Evolutionary conservation across 2,797 vertebrate species (phyloP).

Genomic region (Cossypha caffra): DNA sequence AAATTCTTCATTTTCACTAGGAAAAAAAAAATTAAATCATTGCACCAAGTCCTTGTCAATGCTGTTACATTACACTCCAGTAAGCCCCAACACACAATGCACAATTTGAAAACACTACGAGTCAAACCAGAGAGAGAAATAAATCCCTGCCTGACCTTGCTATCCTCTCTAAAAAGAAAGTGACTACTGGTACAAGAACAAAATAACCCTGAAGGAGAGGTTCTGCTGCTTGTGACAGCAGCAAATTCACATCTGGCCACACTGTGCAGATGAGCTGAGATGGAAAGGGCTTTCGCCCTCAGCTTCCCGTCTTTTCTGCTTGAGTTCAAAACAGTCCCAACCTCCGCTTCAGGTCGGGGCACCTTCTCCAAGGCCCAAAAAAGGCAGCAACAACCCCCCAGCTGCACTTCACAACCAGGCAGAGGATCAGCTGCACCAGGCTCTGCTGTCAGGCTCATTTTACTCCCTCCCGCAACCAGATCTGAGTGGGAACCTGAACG

Average conservation of each 20-base stretch:
- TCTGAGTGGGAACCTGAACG: neutral
- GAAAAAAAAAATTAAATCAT: neutral
- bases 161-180: neutral
- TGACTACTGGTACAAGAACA: neutral
- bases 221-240: neutral
- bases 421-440: neutral
- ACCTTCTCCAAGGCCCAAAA: neutral
- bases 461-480: neutral
- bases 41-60: neutral
- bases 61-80: neutral
- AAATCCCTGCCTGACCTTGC: neutral
- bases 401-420: neutral
- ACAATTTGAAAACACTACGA: accelerated
- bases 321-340: neutral
- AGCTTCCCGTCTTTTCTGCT: neutral
- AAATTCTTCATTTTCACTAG: conserved; percentile 73
- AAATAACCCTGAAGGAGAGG: neutral
- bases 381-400: neutral
- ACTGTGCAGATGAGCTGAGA: neutral
- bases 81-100: neutral
- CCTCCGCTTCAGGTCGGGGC: neutral
- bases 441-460: neutral
- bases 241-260: neutral
- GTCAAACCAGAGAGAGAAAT: neutral
- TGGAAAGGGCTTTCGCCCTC: neutral